Evolutionary conservation across 1,140 invertebrate genomes (phyloP), one percentile per base, ranked within the genome.

Genomic region (Tetramorium parvispinum): DNA sequence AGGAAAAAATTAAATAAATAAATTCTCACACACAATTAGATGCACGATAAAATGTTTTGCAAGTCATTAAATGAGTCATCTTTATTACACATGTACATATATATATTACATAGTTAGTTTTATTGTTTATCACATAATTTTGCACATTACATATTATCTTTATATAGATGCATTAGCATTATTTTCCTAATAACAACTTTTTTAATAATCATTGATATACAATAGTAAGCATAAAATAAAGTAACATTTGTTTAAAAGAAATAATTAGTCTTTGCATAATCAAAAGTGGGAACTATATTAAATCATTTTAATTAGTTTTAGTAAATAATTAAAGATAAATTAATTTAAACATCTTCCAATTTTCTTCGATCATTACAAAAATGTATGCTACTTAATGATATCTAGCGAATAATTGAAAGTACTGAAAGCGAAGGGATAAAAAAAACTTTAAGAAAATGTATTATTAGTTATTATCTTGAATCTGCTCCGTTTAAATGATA

Each of bases 261-360:
- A 8, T 21, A 43, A 43, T 43, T 21, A 75, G 7, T 24, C 10
- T 77, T 11, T 46, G 18, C 4, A 3, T 37, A n/a, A 43, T 21
- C 10, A 40, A 32, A 32, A 75, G n/a, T 73, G 27, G 27, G n/a
- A 55, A 57, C 11, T 21, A 57, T 57, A 75, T 59, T 43, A 4
- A 61, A 59, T 77, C 0, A 27, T 63, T 63, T 61, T 27, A 63
- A 77, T 27, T 32, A 32, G n/a, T 77, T 61, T 46, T 5, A 18
- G 27, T 61, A n/a, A n/a, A n/a, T n/a, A 77, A 77, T 46, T 63
- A 63, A n/a, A 27, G 10, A 46, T 57, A 61, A 43, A 61, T 77
- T 40, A 68, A 68, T 68, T 1, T 66, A 11, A 66, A 66, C 40
- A 43, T 57, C 43, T n/a, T 55, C 3, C 18, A 37, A 57, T 21